These are phyloP conservation scores for Drosophila rellima DNA, from an alignment of 2,888 invertebrate species.

Conservation along the genomic window DNA sequence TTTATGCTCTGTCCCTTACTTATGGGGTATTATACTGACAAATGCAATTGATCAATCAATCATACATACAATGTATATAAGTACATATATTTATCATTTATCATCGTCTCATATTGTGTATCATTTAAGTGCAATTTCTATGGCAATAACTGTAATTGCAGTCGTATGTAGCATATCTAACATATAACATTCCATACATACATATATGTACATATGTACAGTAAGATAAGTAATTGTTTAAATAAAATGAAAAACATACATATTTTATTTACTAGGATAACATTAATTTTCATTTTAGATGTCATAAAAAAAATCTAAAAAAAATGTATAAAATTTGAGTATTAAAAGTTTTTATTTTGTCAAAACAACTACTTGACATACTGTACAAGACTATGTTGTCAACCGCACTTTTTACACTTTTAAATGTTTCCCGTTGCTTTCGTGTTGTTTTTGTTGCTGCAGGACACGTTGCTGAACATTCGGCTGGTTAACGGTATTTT, in stretches of 20 bases:
- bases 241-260: no score
- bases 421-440: neutral
- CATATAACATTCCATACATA: neutral
- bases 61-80: no score
- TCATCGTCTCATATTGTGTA: slow-evolving; percentile 9
- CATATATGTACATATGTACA: neutral
- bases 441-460: slow-evolving; percentile 6
- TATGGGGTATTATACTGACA: neutral
- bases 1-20: slow-evolving; percentile 2
- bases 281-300: no score
- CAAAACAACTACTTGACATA: neutral
- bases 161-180: neutral
- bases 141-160: slow-evolving; percentile 7
- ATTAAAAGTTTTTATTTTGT: no score
- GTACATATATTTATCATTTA: slow-evolving; percentile 1
- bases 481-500: slow-evolving; percentile 1
- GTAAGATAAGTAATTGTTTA: no score
- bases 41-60: slow-evolving; percentile 1
- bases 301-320: no score
- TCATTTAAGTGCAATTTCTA: slow-evolving; percentile 8
- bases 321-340: no score
- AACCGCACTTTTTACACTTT: slow-evolving; percentile 3
- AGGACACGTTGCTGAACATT: slow-evolving; percentile 17
- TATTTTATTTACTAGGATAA: no score
- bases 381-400: neutral